phyloP scores from a whole-genome alignment of 2,888 invertebrate genomes.

The Scrobipalpa costella region DNA sequence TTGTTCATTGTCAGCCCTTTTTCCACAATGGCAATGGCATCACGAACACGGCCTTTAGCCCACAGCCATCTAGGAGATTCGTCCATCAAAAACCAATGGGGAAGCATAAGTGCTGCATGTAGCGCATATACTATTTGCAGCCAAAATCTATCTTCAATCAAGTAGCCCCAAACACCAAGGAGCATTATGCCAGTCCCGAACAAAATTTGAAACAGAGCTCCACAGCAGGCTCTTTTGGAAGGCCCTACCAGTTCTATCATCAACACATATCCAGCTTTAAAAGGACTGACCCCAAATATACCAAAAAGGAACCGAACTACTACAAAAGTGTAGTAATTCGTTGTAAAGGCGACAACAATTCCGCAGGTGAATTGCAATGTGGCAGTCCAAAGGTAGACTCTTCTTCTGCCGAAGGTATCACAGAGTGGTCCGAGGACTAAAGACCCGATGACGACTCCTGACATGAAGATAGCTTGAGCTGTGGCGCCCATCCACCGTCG shows the following conservation, averaged over 20 bases:
- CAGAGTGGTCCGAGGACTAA: conserved; percentile 89
- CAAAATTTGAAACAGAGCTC: conserved; percentile 89
- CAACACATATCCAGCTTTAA: conserved; percentile 85
- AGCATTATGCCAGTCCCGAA: conserved; percentile 91
- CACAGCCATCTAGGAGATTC: conserved; percentile 95
- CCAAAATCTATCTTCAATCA: conserved; percentile 86
- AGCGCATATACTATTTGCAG: conserved; percentile 89
- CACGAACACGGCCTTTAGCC: conserved; percentile 89
- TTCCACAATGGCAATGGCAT: conserved; percentile 87
- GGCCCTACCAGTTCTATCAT: conserved; percentile 93
- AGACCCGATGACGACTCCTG: conserved; percentile 91
- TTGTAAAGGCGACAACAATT: conserved; percentile 87
- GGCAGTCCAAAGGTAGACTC: conserved; percentile 88
- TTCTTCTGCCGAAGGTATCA: conserved; percentile 90
- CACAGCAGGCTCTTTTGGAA: conserved; percentile 89
- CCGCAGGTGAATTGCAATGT: conserved; percentile 86
- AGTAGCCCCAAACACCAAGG: conserved; percentile 90
- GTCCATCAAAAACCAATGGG: conserved; percentile 92
- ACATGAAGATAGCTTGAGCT: conserved; percentile 90
- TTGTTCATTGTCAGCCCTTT: conserved; percentile 87
- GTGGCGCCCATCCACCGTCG: conserved; percentile 90
- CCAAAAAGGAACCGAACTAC: conserved; percentile 86
- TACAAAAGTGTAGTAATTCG: conserved; percentile 87
- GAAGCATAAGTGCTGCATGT: conserved; percentile 86
- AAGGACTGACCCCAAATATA: conserved; percentile 91